Base-by-base conservation (phyloP, 2,888 invertebrate species). In the Melanotus villosus region DNA sequence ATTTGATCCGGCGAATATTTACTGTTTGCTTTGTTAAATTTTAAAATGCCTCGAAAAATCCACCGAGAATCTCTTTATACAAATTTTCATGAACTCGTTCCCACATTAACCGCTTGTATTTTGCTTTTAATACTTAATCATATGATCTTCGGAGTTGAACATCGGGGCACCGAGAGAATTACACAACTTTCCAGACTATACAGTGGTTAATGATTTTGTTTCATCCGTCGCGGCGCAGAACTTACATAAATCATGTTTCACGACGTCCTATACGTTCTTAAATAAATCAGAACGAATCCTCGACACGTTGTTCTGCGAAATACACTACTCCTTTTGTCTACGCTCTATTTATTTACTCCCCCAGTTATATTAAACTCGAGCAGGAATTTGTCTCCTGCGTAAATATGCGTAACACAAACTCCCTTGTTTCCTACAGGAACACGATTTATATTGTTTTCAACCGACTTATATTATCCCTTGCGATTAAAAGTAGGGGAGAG, bases 201-300 rank as follows among this genome's bases (percentile, higher is more conserved):
- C n/a, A n/a, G n/a, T n/a, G 18, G 32, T 52, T 41, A 41, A 52
- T 64, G 52, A 54, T 65, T 58, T 65, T 62, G 38, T 52, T 65
- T 18, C 64, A 64, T 45, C 57, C 32, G 65, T 57, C 57, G 45
- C 56, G 36, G 21, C 45, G 21, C 56, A 57, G 36, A 65, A 57
- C 56, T 34, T 58, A 45, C 43, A 68, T 68, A 68, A 68, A 68
- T 68, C 64, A 64, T 68, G 57, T 68, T 64, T 59, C 43, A 36
- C 45, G 58, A 52, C 64, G 50, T 54, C 62, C 36, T 50, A 60
- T 68, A 43, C 58, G 62, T 64, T 58, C 64, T 58, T 64, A 63
- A 68, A 68, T 68, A 68, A 68, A 68, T 68, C 68, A 68, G 47
- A 58, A 57, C 19, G 65, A 65, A 65, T 65, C 38, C 47, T 57